Conservation (phyloP, 2,888 invertebrate genomes). For the Drosophila lutescens region DNA sequence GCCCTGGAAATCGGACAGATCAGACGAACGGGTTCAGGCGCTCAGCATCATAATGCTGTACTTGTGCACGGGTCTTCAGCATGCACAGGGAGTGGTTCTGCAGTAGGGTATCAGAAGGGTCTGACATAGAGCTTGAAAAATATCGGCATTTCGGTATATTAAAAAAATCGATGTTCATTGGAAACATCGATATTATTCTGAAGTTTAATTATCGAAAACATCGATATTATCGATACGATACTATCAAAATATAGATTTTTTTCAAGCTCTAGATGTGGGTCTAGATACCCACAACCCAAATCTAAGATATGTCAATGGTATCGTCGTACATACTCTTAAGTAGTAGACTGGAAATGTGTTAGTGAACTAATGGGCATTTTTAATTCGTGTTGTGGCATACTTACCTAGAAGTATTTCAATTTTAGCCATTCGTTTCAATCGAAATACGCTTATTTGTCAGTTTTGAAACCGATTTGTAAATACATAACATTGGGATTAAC, state of each 20-base stretch:
- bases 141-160: too few relatives aligned
- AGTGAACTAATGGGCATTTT: slow-evolving; percentile 66
- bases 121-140: too few relatives aligned
- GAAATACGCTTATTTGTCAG: slow-evolving; percentile 48
- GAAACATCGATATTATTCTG: too few relatives aligned
- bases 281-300: background rate
- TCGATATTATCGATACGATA: too few relatives aligned
- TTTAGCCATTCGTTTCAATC: slow-evolving; percentile 54
- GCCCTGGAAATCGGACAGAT: slow-evolving; percentile 82
- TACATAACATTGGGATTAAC: slow-evolving; percentile 27
- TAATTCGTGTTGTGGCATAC: slow-evolving; percentile 57
- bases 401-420: slow-evolving; percentile 39
- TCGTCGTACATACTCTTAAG: slow-evolving; percentile 30
- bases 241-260: too few relatives aligned
- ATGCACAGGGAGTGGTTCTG: slow-evolving; percentile 82
- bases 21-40: slow-evolving; percentile 95
- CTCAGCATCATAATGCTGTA: slow-evolving; percentile 96
- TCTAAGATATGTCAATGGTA: slow-evolving; percentile 1
- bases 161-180: too few relatives aligned
- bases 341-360: slow-evolving; percentile 71
- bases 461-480: slow-evolving; percentile 38
- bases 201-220: too few relatives aligned
- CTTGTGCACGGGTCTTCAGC: slow-evolving; percentile 96
- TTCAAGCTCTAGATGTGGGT: too few relatives aligned
- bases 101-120: slow-evolving; percentile 56